A percentile compares a stretch with the other conserved stretches of the same genome.
Conservation (phyloP, 2,888 invertebrate genomes). For the Drosophila niveifrons region DNA sequence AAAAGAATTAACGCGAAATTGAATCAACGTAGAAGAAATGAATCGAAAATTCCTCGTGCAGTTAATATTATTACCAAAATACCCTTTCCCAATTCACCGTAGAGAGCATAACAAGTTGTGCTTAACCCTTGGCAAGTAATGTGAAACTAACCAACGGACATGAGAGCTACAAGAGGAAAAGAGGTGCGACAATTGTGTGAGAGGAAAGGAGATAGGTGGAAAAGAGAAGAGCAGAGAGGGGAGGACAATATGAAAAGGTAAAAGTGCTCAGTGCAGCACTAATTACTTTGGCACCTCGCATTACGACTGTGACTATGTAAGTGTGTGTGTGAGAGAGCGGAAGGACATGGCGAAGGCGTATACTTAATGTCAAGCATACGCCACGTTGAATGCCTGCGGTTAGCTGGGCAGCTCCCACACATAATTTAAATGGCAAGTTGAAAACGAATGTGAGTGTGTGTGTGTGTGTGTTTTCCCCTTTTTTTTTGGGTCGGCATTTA, state of each 20-base stretch:
- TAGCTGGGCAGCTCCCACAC: constrained; percentile 31
- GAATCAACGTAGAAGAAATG: too few species aligned
- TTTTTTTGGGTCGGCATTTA: constrained; percentile 48
- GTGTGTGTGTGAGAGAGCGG: not conserved
- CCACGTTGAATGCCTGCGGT: constrained; percentile 68
- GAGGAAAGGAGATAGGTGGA: not conserved
- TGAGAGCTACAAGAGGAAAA: not conserved
- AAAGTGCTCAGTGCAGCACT: constrained; percentile 74
- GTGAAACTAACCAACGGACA: constrained; percentile 48
- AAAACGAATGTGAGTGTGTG: constrained; percentile 1
- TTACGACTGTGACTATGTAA: constrained; percentile 39
- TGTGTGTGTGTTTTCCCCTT: too few species aligned
- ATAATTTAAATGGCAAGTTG: constrained; percentile 52
- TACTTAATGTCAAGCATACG: constrained; percentile 76
- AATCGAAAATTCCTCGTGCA: too few species aligned
- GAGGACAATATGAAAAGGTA: constrained; percentile 40
- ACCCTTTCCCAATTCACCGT: not conserved
- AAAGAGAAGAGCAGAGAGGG: not conserved
- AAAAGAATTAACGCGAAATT: too few species aligned
- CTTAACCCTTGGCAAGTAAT: constrained; percentile 46
- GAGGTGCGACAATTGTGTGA: constrained; percentile 45
- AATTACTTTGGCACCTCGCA: constrained; percentile 78
- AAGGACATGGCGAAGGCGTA: constrained; percentile 34
- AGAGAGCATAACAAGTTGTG: constrained; percentile 53
- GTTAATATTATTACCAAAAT: not conserved